Evolutionary conservation across 2,113 vertebrate species (phyloP), one percentile per base, ranked within the genome.

Genomic region (Oryzias woworae): DNA sequence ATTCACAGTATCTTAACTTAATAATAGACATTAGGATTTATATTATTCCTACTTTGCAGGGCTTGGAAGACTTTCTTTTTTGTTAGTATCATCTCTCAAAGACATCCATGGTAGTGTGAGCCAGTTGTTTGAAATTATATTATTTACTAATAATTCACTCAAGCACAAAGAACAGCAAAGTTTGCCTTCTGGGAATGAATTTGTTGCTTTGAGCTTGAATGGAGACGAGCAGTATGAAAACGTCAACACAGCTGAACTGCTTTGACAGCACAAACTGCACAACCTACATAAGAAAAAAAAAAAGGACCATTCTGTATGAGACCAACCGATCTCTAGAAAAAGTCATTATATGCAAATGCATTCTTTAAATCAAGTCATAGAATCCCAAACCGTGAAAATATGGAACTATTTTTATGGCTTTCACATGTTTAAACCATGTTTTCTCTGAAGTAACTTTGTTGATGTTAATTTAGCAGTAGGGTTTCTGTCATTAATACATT

Each of bases 121-220:
- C 47, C 31, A 0, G 36, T 57, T 65, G 42, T 55, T 58, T 1
- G 22, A 65, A 55, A 45, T 62, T 13, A 18, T 44, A 53, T 41
- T 71, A 50, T 46, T 55, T 70, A 31, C 26, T 41, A 57, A 84
- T 77, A 62, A 71, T 85, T 73, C 75, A 80, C 75, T 78, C 52
- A 69, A 67, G 69, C 69, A 58, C 68, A 60, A 73, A 79, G 49
- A 57, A 69, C 75, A n/a, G 31, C 5, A 15, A 14, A 13, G 41
- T 67, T 41, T 43, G 70, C 73, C 87, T 71, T 46, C 20, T 0
- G 76, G 82, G 70, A 26, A 59, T 68, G 51, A 42, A 54, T 76
- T 84, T 85, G 73, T 73, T 64, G 48, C 74, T 82, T 87, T 73
- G 86, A 83, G 86, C 87, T 83, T 53, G 72, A 71, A 80, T 86